Evolutionary conservation across 2,888 invertebrate genomes (phyloP), one percentile per base, ranked within the genome.

Genomic region (Microdon myrmicae): DNA sequence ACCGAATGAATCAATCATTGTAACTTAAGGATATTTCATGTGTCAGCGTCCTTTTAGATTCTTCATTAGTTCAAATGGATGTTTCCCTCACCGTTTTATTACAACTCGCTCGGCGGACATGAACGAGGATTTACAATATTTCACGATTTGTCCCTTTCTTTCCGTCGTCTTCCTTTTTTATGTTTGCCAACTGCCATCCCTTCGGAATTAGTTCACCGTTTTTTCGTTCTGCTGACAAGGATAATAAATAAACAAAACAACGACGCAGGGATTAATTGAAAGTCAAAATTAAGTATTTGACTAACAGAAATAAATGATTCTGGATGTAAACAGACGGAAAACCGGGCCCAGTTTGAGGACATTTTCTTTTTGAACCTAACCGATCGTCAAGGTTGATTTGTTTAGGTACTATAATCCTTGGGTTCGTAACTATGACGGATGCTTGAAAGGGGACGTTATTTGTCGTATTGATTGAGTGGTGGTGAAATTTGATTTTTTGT

Each of bases 281-380:
- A 60, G 54, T 60, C 43, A 60, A 54, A 60, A 60, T 60, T 60
- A 54, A 60, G 60, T 60, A 54, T 54, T 60, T 60, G 60, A 43
- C 54, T 60, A 54, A 54, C 43, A 37, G 41, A 60, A 41, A 60
- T 54, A 60, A 60, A 60, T 60, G 60, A 47, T 43, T 60, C 35
- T 35, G 22, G 34, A 22, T 45, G 17, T 29, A 31, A 26, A 53
- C 13, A 47, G 38, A 41, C 3, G 12, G 28, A 1, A 22, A 9
- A 35, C 31, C 6, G 22, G 23, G n/a, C n/a, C n/a, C n/a, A n/a
- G n/a, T n/a, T n/a, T n/a, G n/a, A n/a, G n/a, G n/a, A n/a, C n/a
- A n/a, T n/a, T n/a, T n/a, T n/a, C n/a, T n/a, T n/a, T n/a, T n/a
- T n/a, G n/a, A n/a, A n/a, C n/a, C n/a, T n/a, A n/a, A n/a, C n/a